phyloP scores from a whole-genome alignment of 2,888 invertebrate genomes.

The Aleiodes leptofemur region DNA sequence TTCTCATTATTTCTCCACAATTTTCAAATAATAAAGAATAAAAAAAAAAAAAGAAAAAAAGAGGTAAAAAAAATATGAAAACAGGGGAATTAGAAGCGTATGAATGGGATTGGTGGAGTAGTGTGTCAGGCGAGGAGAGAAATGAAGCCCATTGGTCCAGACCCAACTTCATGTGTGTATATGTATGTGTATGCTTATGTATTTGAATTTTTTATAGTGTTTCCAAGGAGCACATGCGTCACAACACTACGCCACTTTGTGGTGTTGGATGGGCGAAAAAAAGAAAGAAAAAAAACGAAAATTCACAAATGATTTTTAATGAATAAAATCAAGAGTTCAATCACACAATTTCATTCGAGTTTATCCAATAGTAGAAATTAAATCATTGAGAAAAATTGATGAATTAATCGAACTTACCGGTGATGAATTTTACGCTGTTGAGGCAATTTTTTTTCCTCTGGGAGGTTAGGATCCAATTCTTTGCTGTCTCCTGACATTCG shows the following conservation, averaged over 20 bases:
- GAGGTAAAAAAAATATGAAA: background rate
- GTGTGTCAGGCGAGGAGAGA: slow-evolving; percentile 21
- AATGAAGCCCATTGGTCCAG: slow-evolving; percentile 34
- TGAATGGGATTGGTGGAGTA: slow-evolving; percentile 31
- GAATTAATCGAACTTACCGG: slow-evolving; percentile 66
- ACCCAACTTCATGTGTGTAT: background rate
- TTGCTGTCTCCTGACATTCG: slow-evolving; percentile 70
- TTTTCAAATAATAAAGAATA: background rate
- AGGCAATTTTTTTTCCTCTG: slow-evolving; percentile 62
- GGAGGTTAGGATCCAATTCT: slow-evolving; percentile 70
- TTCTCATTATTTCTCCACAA: no score
- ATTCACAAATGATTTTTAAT: slow-evolving; percentile 5
- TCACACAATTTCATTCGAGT: background rate
- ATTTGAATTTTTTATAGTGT: background rate
- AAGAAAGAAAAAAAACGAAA: background rate
- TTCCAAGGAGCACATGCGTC: slow-evolving; percentile 41
- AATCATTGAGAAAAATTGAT: background rate
- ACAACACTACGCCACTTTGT: slow-evolving; percentile 7
- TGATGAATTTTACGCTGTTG: slow-evolving; percentile 72
- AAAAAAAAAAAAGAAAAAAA: background rate
- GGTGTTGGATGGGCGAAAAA: background rate
- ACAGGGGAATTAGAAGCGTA: slow-evolving; percentile 1
- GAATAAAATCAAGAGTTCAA: background rate
- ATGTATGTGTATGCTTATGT: background rate
- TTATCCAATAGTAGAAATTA: background rate